Conservation (phyloP, 2,888 invertebrate species). For the Allygus modestus region DNA sequence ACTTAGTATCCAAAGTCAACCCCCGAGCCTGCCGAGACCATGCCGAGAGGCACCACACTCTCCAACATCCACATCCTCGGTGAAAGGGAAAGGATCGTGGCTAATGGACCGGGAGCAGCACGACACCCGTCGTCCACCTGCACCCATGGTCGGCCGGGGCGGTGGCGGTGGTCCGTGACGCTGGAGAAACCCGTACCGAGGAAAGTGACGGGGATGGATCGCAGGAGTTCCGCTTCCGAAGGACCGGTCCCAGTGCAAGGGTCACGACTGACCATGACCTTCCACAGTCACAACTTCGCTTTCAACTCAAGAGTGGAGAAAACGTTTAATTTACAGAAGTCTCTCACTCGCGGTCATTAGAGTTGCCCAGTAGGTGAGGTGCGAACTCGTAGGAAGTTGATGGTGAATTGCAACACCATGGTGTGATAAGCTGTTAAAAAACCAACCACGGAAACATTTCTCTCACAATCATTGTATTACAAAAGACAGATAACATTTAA, state of each 20-base stretch:
- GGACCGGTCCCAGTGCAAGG: slow-evolving; percentile 8
- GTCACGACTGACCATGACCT: slow-evolving; percentile 26
- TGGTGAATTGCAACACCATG: too few species aligned
- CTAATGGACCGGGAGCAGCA: neutral
- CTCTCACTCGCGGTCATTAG: neutral
- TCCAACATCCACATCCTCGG: neutral
- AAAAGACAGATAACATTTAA: too few species aligned
- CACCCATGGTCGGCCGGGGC: neutral
- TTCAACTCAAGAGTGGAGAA: neutral
- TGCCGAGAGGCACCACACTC: too few species aligned
- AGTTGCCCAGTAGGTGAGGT: neutral
- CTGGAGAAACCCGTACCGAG: slow-evolving; percentile 4
- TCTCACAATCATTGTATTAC: too few species aligned
- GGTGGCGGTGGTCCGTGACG: slow-evolving; percentile 15
- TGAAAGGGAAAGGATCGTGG: slow-evolving; percentile 9
- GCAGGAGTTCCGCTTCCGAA: neutral
- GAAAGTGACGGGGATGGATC: neutral
- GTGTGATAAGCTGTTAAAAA: too few species aligned
- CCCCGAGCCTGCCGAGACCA: too few species aligned
- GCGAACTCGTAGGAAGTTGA: neutral
- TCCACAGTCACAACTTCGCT: slow-evolving; percentile 2
- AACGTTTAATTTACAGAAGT: slow-evolving; percentile 6
- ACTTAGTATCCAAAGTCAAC: too few species aligned
- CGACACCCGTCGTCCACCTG: neutral
- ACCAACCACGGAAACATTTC: too few species aligned